Evolutionary conservation across 2,797 vertebrate species (phyloP).

Genomic region (Schizothorax lantsangensis): DNA sequence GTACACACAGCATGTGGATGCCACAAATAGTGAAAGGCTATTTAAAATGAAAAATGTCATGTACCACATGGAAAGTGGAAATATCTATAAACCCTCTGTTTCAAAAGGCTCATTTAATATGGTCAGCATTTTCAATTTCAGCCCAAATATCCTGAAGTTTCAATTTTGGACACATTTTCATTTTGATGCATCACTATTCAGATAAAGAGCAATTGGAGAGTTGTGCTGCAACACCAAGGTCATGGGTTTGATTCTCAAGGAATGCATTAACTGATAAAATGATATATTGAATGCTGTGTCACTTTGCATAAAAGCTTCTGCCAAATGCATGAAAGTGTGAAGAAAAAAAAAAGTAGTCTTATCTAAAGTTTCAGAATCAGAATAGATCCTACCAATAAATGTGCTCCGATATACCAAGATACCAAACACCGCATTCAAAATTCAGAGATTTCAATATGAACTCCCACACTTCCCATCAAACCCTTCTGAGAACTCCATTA

Average conservation of each 20-base stretch:
- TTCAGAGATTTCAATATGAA: conserved; percentile 4
- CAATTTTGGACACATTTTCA: not conserved
- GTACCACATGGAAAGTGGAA: not conserved
- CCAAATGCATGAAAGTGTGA: not conserved
- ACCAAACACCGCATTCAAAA: conserved; percentile 3
- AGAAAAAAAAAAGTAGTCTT: not conserved
- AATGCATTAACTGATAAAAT: not conserved
- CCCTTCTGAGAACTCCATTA: conserved; percentile 21
- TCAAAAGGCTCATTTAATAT: not conserved
- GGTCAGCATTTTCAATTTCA: not conserved
- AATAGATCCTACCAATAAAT: conserved; percentile 11
- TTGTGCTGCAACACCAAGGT: not conserved
- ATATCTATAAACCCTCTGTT: not conserved
- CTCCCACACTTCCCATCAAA: conserved; percentile 6
- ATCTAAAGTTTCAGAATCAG: not conserved
- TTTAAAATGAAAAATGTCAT: not conserved
- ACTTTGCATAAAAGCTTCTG: conserved; percentile 5
- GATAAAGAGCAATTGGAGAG: conserved; percentile 1
- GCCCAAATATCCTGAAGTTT: not conserved
- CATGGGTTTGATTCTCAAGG: not conserved
- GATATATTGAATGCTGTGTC: not conserved
- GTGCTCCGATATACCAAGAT: conserved; percentile 16
- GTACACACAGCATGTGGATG: not conserved
- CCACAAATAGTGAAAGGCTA: not conserved
- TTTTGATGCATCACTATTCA: not conserved